phyloP scores from a whole-genome alignment of 2,797 vertebrate genomes.

The Eospalax fontanierii region DNA sequence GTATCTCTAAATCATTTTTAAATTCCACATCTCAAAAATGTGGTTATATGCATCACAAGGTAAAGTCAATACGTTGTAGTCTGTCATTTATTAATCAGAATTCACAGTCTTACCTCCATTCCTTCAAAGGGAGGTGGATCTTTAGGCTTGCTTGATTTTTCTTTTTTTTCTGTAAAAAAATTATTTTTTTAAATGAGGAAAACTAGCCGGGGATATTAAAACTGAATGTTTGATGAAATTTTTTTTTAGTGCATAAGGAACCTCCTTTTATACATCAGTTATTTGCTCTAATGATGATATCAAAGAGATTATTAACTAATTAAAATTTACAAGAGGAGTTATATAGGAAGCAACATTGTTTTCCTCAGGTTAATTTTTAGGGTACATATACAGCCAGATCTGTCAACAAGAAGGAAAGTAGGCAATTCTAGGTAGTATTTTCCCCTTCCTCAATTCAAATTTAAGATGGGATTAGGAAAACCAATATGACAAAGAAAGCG shows the following conservation, averaged over 20 bases:
- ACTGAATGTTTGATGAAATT: slow-evolving; percentile 30
- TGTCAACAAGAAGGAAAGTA: slow-evolving; percentile 34
- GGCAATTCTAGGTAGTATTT: background rate
- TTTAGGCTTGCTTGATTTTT: slow-evolving; percentile 92
- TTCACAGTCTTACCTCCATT: slow-evolving; percentile 92
- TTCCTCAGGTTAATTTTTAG: background rate
- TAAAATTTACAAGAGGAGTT: slow-evolving; percentile 47
- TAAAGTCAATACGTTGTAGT: slow-evolving; percentile 53
- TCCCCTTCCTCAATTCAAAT: slow-evolving; percentile 14
- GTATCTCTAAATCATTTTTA: slow-evolving; percentile 22
- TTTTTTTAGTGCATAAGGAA: slow-evolving; percentile 25
- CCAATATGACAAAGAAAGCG: slow-evolving; percentile 20
- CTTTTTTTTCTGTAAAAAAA: slow-evolving; percentile 92
- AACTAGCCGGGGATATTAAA: slow-evolving; percentile 16
- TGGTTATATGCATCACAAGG: background rate
- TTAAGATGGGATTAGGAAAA: slow-evolving; percentile 51
- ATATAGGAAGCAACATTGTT: background rate
- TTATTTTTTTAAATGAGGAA: slow-evolving; percentile 42
- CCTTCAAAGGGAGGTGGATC: slow-evolving; percentile 94
- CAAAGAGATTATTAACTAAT: slow-evolving; percentile 4
- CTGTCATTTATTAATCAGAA: slow-evolving; percentile 50
- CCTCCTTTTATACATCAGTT: background rate
- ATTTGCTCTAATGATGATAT: slow-evolving; percentile 24
- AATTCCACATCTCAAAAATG: slow-evolving; percentile 1
- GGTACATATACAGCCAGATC: background rate